Evolutionary conservation across 2,888 invertebrate genomes (phyloP), one percentile per base, ranked within the genome.

Genomic region (Leptopilina syphax): DNA sequence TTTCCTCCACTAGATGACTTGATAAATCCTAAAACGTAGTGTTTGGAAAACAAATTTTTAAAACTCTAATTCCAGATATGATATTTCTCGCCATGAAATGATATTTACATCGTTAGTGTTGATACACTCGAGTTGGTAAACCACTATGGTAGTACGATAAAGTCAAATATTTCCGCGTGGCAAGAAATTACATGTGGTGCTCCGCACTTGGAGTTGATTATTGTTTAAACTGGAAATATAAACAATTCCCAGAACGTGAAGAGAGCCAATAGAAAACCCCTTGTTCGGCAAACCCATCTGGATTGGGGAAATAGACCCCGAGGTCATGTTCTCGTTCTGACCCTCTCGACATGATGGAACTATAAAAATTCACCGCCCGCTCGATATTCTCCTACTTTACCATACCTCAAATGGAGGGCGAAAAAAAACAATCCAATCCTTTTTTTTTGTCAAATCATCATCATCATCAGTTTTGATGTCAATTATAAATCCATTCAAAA

Each of bases 21-120:
- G 18, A 18, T 0, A 18, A 18, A 60, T 60, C 60, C 18, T 3
- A 34, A 34, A 34, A 34, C 34, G 34, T 3, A 34, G 34, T 34
- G 2, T 34, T 34, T 18, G 1, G 47, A 47, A 47, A 47, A 47
- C 47, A 47, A 10, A 10, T 44, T 18, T 18, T 18, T 18, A 18
- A 18, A 68, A 68, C 8, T 18, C 44, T 7, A 44, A 18, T 50
- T 44, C 9, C 18, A 18, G 18, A 18, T 18, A 18, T 18, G 18
- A 18, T 18, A 18, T 18, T 41, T 13, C 54, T 18, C 34, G 7
- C n/a, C n/a, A 6, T 57, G 18, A 79, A 66, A 67, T 79, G 78
- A 83, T 84, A 84, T 83, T 84, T 83, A 81, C 83, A 34, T 84
- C 83, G 84, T 84, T 84, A 83, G 84, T 79, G 81, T 81, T 34